These are phyloP conservation scores for Tauraco hartlaubi DNA, from an alignment of 2,797 vertebrate species.

Conservation along the genomic window DNA sequence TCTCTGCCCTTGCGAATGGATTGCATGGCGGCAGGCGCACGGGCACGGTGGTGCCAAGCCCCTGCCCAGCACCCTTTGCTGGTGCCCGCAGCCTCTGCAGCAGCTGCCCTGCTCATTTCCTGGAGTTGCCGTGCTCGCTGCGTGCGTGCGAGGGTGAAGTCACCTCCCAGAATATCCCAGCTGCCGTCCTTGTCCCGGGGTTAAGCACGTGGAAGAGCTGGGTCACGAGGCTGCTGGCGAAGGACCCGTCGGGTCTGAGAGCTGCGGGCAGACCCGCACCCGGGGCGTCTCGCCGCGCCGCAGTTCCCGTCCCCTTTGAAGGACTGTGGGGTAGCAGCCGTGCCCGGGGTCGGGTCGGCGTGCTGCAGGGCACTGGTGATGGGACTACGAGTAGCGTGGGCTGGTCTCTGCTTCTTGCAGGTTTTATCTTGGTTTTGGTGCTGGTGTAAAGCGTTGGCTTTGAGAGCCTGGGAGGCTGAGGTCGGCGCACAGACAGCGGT, in stretches of 20 bases:
- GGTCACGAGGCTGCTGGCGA: neutral
- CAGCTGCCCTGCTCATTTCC: rapidly evolving
- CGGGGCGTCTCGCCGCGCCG: neutral
- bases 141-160: rapidly evolving
- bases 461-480: neutral
- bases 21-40: neutral
- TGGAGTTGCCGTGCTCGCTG: rapidly evolving
- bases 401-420: neutral
- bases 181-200: rapidly evolving
- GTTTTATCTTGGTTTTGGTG: neutral
- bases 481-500: rapidly evolving
- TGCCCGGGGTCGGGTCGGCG: rapidly evolving
- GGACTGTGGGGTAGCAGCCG: neutral
- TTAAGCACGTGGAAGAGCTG: rapidly evolving
- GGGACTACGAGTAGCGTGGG: rapidly evolving
- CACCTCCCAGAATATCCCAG: neutral
- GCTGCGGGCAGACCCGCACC: neutral
- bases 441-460: neutral
- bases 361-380: neutral
- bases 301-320: neutral
- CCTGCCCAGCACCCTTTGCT: neutral
- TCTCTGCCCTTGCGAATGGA: neutral
- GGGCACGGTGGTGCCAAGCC: rapidly evolving
- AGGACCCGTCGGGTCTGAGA: rapidly evolving
- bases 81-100: neutral